A percentile compares a stretch with the other conserved stretches of the same genome.
phyloP scores from a whole-genome alignment of 2,888 invertebrate species.

The Ypsolopha sequella region DNA sequence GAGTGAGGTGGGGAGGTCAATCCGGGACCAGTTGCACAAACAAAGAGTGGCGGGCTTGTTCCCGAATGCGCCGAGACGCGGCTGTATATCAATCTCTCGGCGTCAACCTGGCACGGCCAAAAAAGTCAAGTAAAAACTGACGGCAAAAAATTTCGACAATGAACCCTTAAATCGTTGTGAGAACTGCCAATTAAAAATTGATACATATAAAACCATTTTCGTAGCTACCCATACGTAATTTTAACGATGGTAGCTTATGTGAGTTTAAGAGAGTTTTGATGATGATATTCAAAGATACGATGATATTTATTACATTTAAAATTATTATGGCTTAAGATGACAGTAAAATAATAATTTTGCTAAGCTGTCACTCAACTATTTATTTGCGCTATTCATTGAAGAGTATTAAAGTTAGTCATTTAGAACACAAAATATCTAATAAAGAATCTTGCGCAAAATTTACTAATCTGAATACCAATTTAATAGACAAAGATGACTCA shows the following conservation, averaged over 20 bases:
- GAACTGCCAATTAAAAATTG: slow-evolving; percentile 70
- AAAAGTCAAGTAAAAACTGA: slow-evolving; percentile 47
- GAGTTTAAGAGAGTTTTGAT: neutral
- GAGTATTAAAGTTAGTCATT: too few relatives aligned
- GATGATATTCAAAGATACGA: neutral
- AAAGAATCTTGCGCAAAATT: neutral
- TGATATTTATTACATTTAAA: too few relatives aligned
- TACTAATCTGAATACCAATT: neutral
- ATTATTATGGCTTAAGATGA: too few relatives aligned
- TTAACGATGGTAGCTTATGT: neutral
- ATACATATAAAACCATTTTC: slow-evolving; percentile 48
- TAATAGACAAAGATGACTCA: too few relatives aligned
- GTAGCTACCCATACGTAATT: slow-evolving; percentile 1
- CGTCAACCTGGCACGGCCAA: slow-evolving; percentile 63
- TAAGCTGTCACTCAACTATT: too few relatives aligned
- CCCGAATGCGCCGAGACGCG: slow-evolving; percentile 34
- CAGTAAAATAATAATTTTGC: too few relatives aligned
- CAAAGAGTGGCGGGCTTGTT: slow-evolving; percentile 64
- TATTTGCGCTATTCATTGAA: too few relatives aligned
- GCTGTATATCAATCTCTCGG: slow-evolving; percentile 64
- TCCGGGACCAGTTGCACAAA: slow-evolving; percentile 57
- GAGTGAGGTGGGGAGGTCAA: slow-evolving; percentile 17
- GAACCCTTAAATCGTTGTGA: slow-evolving; percentile 62
- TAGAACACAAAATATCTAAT: neutral
- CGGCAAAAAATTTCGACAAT: slow-evolving; percentile 56